Conservation (phyloP, 1,140 invertebrate genomes). For the Cephus cinctus region DNA sequence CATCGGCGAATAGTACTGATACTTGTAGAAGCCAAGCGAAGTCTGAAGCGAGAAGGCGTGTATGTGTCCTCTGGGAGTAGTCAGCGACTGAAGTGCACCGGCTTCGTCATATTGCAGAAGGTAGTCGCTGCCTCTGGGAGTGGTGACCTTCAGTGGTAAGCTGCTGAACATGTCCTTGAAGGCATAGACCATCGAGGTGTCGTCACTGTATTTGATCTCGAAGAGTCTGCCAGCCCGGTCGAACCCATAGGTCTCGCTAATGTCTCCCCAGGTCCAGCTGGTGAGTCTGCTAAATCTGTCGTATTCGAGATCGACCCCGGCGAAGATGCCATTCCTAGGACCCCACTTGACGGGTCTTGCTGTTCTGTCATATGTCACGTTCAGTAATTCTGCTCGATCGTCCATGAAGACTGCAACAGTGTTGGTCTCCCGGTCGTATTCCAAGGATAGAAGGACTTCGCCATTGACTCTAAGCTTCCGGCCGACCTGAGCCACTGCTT, state of each 20-base stretch:
- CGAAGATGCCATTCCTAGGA: conserved; percentile 80
- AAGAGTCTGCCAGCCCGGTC: conserved; percentile 82
- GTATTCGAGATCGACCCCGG: conserved; percentile 88
- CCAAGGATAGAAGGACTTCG: conserved; percentile 85
- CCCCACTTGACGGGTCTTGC: conserved; percentile 87
- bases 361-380: conserved; percentile 90
- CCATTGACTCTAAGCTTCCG: conserved; percentile 85
- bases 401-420: conserved; percentile 90
- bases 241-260: conserved; percentile 85
- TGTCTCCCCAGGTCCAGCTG: conserved; percentile 89
- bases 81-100: conserved; percentile 85
- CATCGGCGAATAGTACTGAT: conserved; percentile 88
- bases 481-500: conserved; percentile 77
- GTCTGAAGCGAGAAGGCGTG: conserved; percentile 91
- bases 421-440: conserved; percentile 87
- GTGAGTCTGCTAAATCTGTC: conserved; percentile 87
- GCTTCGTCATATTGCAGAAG: conserved; percentile 88
- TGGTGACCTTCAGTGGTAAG: conserved; percentile 86
- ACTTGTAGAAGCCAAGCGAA: conserved; percentile 89
- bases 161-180: conserved; percentile 88
- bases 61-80: conserved; percentile 89
- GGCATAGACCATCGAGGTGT: conserved; percentile 80
- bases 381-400: conserved; percentile 83
- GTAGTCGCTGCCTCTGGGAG: conserved; percentile 89
- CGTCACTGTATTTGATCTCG: conserved; percentile 86